Base-by-base conservation (phyloP, 2,888 invertebrate genomes). In the Coremacera marginata region DNA sequence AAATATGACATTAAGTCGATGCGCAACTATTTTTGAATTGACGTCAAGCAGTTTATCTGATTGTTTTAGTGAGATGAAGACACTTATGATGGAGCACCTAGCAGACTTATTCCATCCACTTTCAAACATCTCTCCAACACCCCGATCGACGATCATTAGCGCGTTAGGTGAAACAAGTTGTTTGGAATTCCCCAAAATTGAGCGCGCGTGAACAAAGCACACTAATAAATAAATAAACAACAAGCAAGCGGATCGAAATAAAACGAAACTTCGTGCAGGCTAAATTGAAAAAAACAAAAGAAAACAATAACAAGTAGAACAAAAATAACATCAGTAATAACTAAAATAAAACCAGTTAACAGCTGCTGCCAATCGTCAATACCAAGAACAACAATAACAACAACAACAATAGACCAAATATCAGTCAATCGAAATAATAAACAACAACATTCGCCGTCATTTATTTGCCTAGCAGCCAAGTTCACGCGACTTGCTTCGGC, bases 151-250 rank as follows among this genome's bases (percentile, higher is more conserved):
- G 34, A 31, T 63, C 63, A 31, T 27, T 63, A 31, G 31, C 25
- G 34, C 49, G 51, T 51, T 51, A 51, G 27, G 49, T 68, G 68
- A 51, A 49, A 51, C 68, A 51, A 68, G 68, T 34, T 49, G 68
- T 51, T 51, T 51, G 68, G 68, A 68, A 68, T 68, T 68, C 68
- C 68, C 68, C 68, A 68, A 68, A 51, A 68, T 49, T 51, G 68
- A 34, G 51, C 68, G 68, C 68, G 68, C 68, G 68, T 68, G 68
- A 68, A 68, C 68, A 51, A 49, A 68, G 68, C 51, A 34, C 44
- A 68, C 68, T 68, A 19, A 68, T 51, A 68, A 51, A 68, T 51
- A 68, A 68, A 68, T 27, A 68, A 65, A 27, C 25, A 34, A 65
- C 25, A 34, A 65, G 22, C 49, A 3, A 31, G 31, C 27, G 31